These are phyloP conservation scores for Tetranychus urticae DNA, from an alignment of 1,140 invertebrate genomes.

Conservation along the genomic window DNA sequence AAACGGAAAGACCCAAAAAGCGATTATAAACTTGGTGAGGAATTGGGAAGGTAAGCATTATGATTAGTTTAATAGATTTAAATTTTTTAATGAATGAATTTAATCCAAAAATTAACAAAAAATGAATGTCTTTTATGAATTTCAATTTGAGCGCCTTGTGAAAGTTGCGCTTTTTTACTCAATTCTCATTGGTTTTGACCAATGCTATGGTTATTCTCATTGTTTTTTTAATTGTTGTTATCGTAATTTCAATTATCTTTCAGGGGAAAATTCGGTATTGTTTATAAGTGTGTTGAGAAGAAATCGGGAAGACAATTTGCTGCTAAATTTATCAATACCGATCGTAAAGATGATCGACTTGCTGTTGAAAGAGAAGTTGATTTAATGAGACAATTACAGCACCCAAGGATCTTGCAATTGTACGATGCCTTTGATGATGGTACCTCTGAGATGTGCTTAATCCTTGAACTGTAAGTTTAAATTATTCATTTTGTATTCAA, in stretches of 20 bases:
- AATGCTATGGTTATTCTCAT: not conserved
- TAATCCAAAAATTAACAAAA: not conserved
- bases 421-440: constrained; percentile 79
- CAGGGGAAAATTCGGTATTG: constrained; percentile 96
- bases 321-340: constrained; percentile 71
- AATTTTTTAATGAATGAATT: too few species aligned
- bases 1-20: constrained; percentile 10
- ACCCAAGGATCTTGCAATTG: constrained; percentile 76
- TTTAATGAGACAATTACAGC: constrained; percentile 77
- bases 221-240: not conserved
- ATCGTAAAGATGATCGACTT: constrained; percentile 54
- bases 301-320: constrained; percentile 51
- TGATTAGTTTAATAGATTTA: too few species aligned
- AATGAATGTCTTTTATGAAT: too few species aligned
- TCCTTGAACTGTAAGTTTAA: constrained; percentile 74
- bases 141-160: too few species aligned
- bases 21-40: constrained; percentile 11
- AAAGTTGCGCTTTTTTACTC: too few species aligned
- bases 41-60: constrained; percentile 11
- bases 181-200: not conserved
- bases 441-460: constrained; percentile 71
- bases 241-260: not conserved
- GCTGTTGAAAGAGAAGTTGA: constrained; percentile 86
- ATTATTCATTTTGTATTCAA: too few species aligned
- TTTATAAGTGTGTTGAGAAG: constrained; percentile 72